phyloP scores from a whole-genome alignment of 2,888 invertebrate species.

The Mesorhabditis sp. region DNA sequence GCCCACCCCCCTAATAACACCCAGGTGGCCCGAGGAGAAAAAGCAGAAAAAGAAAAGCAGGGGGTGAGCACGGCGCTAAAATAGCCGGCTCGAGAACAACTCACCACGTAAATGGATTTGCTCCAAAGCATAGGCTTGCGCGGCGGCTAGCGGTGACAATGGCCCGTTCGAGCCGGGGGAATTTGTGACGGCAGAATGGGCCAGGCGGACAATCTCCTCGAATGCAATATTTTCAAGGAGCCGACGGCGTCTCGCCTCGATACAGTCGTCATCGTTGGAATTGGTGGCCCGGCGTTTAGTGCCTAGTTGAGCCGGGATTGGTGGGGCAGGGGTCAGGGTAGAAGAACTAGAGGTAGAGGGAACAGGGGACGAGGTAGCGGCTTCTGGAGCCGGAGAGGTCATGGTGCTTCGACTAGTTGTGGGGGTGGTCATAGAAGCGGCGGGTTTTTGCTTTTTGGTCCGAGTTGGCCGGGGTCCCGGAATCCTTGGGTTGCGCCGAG shows the following conservation, averaged over 20 bases:
- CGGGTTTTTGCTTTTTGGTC: not conserved
- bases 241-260: slow-evolving; percentile 5
- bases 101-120: slow-evolving; percentile 4
- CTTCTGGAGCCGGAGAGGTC: not conserved
- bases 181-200: not conserved
- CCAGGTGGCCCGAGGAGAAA: no score
- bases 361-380: not conserved
- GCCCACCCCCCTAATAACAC: no score
- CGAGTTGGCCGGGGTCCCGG: not conserved
- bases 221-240: not conserved
- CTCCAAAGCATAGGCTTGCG: not conserved
- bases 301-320: not conserved
- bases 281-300: not conserved
- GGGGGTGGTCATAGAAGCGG: not conserved
- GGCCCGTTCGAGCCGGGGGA: not conserved
- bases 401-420: not conserved
- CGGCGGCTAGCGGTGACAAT: slow-evolving; percentile 3
- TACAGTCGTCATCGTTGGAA: slow-evolving; percentile 4
- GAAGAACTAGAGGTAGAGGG: no score
- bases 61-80: not conserved
- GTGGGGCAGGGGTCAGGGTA: no score
- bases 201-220: not conserved
- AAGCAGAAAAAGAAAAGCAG: no score
- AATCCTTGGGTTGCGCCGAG: no score
- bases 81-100: not conserved